Evolutionary conservation across 2,113 vertebrate species (phyloP).

Genomic region (Brachyhypopomus gauderio): DNA sequence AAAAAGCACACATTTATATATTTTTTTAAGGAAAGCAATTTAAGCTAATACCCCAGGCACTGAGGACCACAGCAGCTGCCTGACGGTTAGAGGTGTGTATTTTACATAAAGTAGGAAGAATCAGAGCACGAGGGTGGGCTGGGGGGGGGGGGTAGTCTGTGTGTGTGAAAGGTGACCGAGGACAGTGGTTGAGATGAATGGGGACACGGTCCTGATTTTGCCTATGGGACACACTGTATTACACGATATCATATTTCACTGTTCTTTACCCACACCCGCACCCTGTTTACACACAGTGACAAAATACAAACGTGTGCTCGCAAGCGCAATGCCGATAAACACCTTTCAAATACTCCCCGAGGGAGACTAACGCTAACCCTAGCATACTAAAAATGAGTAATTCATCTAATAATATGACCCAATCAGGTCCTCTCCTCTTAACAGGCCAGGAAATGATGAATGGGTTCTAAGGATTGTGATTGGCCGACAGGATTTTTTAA

Average conservation of each 20-base stretch:
- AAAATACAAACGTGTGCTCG: background rate
- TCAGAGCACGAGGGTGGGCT: slow-evolving; percentile 23
- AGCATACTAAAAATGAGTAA: too few species aligned
- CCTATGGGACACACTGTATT: slow-evolving; percentile 32
- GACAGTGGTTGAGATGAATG: slow-evolving; percentile 46
- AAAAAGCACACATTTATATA: slow-evolving; percentile 55
- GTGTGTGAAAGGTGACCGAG: slow-evolving; percentile 59
- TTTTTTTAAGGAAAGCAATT: slow-evolving; percentile 69
- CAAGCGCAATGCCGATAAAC: background rate
- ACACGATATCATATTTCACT: slow-evolving; percentile 51
- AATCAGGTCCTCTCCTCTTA: background rate
- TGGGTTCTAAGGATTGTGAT: too few species aligned
- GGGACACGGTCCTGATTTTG: slow-evolving; percentile 19
- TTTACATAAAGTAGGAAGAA: slow-evolving; percentile 59
- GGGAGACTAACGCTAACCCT: too few species aligned
- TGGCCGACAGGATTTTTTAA: background rate
- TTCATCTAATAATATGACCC: too few species aligned
- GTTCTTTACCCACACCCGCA: slow-evolving; percentile 19
- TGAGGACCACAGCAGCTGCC: slow-evolving; percentile 43
- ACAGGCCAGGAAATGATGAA: background rate
- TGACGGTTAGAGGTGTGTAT: slow-evolving; percentile 58
- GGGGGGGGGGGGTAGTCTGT: slow-evolving; percentile 8
- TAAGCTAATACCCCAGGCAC: slow-evolving; percentile 69
- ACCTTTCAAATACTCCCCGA: background rate
- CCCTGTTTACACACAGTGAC: slow-evolving; percentile 21